phyloP scores from a whole-genome alignment of 2,797 vertebrate species.

The Manis crassicaudata region DNA sequence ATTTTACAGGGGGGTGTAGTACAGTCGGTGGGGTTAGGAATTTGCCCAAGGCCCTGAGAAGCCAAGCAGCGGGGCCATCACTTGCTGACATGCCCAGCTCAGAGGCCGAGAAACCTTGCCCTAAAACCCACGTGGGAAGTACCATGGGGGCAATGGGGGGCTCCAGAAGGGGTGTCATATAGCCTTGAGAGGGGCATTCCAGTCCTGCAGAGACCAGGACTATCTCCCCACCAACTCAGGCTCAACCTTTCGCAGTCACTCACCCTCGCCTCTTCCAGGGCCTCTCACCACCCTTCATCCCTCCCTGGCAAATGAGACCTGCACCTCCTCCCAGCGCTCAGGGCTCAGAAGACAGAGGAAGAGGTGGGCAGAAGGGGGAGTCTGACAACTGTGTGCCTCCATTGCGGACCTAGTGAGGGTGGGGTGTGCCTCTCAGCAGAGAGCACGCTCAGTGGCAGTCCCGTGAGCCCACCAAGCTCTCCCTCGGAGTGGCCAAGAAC shows the following conservation, averaged over 20 bases:
- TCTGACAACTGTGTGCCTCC: not conserved
- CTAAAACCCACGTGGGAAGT: not conserved
- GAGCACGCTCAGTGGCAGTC: not conserved
- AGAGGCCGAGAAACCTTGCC: not conserved
- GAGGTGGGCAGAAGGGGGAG: not conserved
- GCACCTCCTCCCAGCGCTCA: not conserved
- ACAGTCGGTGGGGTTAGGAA: not conserved
- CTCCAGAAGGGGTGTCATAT: too few species aligned
- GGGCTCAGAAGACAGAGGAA: not conserved
- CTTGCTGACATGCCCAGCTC: not conserved
- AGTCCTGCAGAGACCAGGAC: not conserved
- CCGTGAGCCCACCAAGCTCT: not conserved
- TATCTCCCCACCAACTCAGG: not conserved
- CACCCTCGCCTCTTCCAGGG: too few species aligned
- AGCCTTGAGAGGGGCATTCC: not conserved
- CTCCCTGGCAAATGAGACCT: not conserved
- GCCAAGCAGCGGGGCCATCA: not conserved
- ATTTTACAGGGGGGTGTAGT: accelerated
- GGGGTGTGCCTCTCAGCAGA: not conserved
- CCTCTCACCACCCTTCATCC: not conserved
- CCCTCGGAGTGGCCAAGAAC: not conserved
- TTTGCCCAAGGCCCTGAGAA: not conserved
- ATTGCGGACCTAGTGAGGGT: not conserved
- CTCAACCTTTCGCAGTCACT: not conserved
- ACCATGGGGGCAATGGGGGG: not conserved